Evolutionary conservation across 2,113 vertebrate genomes (phyloP), one percentile per base, ranked within the genome.

Genomic region (Melanocharis versteri): DNA sequence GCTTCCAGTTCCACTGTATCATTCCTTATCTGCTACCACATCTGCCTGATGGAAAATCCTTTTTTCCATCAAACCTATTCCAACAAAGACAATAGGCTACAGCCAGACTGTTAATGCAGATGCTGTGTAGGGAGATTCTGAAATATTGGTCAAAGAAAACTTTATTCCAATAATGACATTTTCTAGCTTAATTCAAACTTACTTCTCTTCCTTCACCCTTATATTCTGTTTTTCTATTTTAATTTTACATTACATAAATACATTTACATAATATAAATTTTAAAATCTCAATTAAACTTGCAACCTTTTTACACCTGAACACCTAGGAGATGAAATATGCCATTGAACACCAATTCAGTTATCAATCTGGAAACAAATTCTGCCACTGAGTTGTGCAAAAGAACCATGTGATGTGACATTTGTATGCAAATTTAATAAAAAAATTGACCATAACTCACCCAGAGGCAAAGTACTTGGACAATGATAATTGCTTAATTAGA

Each of bases 401-500:
- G 37, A 87, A 39, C 14, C 13, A 18, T 42, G 37, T 39, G 57
- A 85, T 83, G 39, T 78, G 75, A 91, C 53, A 85, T 80, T 91
- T 76, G 20, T 53, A 68, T 65, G 65, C 57, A 87, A 93, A 94
- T 89, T 71, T 61, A 87, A 72, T 83, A 30, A 76, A 89, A 89
- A 89, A 65, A 24, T 17, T 85, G 31, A 47, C 70, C n/a, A 53
- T 91, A 83, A 84, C 12, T 96, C 71, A 76, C 6, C 89, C 57
- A 91, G 57, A 42, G 70, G 28, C 48, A 68, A 53, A 60, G 10
- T 42, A 65, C 16, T 85, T 76, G 37, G 65, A 76, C 62, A 93
- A 39, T 40, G 66, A 57, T 93, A 95, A 90, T 53, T 85, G 23
- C 27, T 11, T 80, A 94, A 90, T 90, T 95, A 70, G 91, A 61